Evolutionary conservation across 37 sponge, comb jelly and placozoan genomes (phyloP), one percentile per base, ranked within the genome.

Genomic region (Agelas oroides): DNA sequence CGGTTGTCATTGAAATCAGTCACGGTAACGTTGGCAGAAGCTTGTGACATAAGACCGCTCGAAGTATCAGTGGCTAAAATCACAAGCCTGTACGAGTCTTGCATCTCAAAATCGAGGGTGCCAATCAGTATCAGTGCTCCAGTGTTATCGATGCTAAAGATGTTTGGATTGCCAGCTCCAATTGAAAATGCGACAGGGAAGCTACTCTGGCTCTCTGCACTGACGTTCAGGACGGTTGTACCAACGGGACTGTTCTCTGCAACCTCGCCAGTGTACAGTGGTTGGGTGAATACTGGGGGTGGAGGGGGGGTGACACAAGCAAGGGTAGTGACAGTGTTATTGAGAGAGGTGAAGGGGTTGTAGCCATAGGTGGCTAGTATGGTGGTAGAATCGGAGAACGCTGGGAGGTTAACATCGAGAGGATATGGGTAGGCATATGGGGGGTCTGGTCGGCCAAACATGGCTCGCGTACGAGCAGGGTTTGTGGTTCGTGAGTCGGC

Each of bases 361-460:
- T 90, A 93, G 27, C 94, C 94, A 55, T 78, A 52, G 19, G 54
- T 30, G 39, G 75, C 70, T 16, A 67, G 65, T 1, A 92, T 33
- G 18, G 46, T 62, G 16, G 71, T 34, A 20, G 65, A 34, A 11
- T 34, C 39, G 36, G 66, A 19, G 28, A 75, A 66, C 20, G 55
- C 63, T 2, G 73, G 56, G 13, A 93, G 61, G 36, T 15, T 6
- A 13, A 90, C 46, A 17, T 71, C 59, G 2, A 93, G 77, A 5
- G 53, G 57, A 28, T 87, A 75, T 11, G 85, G 65, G 20, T 58
- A 85, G 78, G 75, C 21, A 35, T 33, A 75, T 27, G 93, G 82
- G 39, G 85, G 82, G 35, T 88, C 77, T 21, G 93, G 85, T 41
- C 20, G 40, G 16, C 87, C 90, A 59, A 93, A 85, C 73, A 93